A percentile compares a stretch with the other conserved stretches of the same genome.
Evolutionary conservation across 2,113 vertebrate genomes (phyloP).

Genomic region (Sylvilagus bachmani): DNA sequence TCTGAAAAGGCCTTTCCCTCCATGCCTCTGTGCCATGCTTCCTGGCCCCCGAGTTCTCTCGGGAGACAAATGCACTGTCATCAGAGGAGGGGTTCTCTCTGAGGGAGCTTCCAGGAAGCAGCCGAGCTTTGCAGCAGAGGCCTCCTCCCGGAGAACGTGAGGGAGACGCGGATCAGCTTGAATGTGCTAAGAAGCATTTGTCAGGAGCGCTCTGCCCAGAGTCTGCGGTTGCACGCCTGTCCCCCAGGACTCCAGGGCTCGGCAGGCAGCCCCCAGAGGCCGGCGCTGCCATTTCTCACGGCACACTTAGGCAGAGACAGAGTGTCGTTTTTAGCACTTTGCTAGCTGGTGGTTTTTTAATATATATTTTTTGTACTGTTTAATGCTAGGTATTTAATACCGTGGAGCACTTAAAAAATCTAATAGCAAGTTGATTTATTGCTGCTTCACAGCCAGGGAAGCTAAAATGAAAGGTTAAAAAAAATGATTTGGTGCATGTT

Average conservation of each 20-base stretch:
- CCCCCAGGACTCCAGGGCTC: constrained; percentile 54
- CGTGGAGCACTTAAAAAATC: constrained; percentile 55
- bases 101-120: constrained; percentile 73
- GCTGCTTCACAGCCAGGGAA: not conserved
- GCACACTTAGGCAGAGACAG: constrained; percentile 59
- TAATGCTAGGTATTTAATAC: constrained; percentile 58
- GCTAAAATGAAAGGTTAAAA: not conserved
- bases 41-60: not conserved
- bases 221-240: constrained; percentile 64
- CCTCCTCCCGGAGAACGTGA: constrained; percentile 15
- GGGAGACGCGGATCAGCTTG: constrained; percentile 63
- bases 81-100: constrained; percentile 6
- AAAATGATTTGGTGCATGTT: not conserved
- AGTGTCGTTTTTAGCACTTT: constrained; percentile 68
- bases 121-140: constrained; percentile 29
- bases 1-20: not conserved
- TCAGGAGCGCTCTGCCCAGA: constrained; percentile 23
- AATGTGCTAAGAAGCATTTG: constrained; percentile 71
- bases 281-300: constrained; percentile 36
- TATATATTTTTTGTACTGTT: constrained; percentile 55
- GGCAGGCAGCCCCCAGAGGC: constrained; percentile 36
- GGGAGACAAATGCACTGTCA: not conserved
- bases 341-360: constrained; percentile 35
- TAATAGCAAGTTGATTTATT: constrained; percentile 48
- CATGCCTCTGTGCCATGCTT: not conserved